Conservation (phyloP, 2,888 invertebrate species). For the Thysanoteuthis rhombus region DNA sequence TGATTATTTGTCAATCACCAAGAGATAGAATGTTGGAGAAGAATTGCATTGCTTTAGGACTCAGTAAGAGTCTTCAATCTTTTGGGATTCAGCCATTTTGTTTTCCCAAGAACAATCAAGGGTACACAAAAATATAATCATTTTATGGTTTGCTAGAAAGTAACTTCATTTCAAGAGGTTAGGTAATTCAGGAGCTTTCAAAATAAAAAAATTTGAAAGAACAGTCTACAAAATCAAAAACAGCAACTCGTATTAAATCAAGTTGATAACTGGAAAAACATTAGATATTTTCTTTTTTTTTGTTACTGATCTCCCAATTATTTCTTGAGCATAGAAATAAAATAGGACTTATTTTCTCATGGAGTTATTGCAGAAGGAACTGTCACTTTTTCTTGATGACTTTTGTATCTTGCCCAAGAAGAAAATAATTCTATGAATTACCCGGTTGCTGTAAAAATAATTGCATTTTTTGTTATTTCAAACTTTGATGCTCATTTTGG, state of each 20-base stretch:
- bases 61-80: not conserved
- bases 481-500: too few species aligned
- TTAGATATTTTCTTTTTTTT: not conserved
- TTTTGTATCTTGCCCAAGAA: too few species aligned
- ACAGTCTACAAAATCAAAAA: not conserved
- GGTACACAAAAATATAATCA: not conserved
- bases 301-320: not conserved
- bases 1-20: not conserved
- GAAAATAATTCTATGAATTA: not conserved
- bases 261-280: too few species aligned
- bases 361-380: not conserved
- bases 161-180: not conserved
- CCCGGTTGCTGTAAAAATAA: too few species aligned
- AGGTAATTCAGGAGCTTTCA: not conserved
- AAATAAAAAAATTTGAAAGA: not conserved
- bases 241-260: not conserved
- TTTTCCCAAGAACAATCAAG: not conserved
- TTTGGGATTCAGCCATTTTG: not conserved
- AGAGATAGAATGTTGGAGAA: not conserved
- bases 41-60: not conserved
- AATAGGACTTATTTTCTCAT: not conserved
- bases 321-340: not conserved
- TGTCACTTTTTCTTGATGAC: not conserved
- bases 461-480: too few species aligned
- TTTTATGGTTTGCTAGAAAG: not conserved